Evolutionary conservation across 1,140 invertebrate genomes (phyloP).

Genomic region (Hylaeus anthracinus): DNA sequence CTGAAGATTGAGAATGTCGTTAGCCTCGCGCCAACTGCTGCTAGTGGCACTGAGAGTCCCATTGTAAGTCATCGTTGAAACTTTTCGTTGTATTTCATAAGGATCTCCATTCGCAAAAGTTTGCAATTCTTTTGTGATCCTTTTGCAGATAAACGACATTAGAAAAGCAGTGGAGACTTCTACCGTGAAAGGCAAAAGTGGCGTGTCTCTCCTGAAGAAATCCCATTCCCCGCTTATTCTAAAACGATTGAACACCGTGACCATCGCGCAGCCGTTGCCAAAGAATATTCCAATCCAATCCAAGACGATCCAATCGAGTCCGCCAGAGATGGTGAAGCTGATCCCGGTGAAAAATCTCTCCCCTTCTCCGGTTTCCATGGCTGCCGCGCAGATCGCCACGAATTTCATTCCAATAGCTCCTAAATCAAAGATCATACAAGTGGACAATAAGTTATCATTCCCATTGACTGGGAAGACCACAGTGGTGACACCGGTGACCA

Average conservation of each 20-base stretch:
- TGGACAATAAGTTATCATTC: slow-evolving; percentile 33
- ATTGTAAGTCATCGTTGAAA: slow-evolving; percentile 49
- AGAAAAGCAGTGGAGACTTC: slow-evolving; percentile 71
- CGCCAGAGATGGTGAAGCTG: slow-evolving; percentile 66
- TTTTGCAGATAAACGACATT: slow-evolving; percentile 69
- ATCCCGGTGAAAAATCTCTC: slow-evolving; percentile 60
- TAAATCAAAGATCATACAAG: slow-evolving; percentile 34
- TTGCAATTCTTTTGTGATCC: background rate
- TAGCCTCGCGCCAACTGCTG: slow-evolving; percentile 69
- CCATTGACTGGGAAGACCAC: slow-evolving; percentile 18
- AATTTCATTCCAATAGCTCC: slow-evolving; percentile 43
- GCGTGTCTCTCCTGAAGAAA: slow-evolving; percentile 71
- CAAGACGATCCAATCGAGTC: slow-evolving; percentile 40
- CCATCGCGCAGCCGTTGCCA: background rate
- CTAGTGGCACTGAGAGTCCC: slow-evolving; percentile 47
- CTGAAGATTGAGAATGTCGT: slow-evolving; percentile 77
- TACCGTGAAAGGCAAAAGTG: slow-evolving; percentile 53
- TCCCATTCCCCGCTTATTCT: slow-evolving; percentile 66
- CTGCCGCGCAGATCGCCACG: background rate
- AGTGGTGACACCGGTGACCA: background rate
- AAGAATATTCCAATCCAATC: slow-evolving; percentile 28
- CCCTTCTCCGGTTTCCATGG: slow-evolving; percentile 24
- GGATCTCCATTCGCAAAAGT: background rate
- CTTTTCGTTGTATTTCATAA: background rate
- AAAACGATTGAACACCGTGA: slow-evolving; percentile 63